Evolutionary conservation across 64 coral and sea anemone species (phyloP).

Genomic region (Pocillopora verrucosa): DNA sequence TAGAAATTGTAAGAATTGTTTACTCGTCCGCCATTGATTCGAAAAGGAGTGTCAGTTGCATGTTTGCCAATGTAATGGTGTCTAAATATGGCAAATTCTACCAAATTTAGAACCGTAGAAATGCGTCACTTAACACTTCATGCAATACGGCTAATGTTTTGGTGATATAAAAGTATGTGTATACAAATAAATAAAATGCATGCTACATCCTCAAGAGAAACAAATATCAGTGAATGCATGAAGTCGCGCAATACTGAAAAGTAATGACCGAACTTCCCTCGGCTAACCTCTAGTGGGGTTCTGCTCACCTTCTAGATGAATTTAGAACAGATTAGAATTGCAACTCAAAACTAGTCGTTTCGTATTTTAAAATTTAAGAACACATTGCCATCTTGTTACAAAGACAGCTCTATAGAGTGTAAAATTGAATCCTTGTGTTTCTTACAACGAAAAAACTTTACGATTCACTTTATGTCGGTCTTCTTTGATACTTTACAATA

Average conservation of each 20-base stretch:
- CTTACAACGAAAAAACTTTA: no score
- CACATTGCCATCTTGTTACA: no score
- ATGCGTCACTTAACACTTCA: conserved; percentile 6
- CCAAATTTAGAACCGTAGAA: neutral
- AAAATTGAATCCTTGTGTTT: no score
- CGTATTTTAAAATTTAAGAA: no score
- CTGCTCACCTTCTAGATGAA: neutral
- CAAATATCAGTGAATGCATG: neutral
- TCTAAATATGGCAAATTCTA: neutral
- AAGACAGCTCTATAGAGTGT: no score
- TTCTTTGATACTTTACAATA: no score
- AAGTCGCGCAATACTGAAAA: neutral
- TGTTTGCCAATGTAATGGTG: neutral
- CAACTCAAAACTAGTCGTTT: no score
- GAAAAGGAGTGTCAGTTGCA: neutral
- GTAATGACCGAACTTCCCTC: neutral
- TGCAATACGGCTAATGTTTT: neutral
- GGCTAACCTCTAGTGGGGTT: neutral
- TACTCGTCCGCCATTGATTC: neutral
- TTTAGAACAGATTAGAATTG: no score
- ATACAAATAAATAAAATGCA: conserved; percentile 30
- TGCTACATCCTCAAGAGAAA: conserved; percentile 20
- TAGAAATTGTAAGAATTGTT: neutral
- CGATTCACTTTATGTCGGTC: no score
- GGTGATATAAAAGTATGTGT: neutral